phyloP scores from a whole-genome alignment of 2,113 vertebrate species.

The Seriola quinqueradiata region DNA sequence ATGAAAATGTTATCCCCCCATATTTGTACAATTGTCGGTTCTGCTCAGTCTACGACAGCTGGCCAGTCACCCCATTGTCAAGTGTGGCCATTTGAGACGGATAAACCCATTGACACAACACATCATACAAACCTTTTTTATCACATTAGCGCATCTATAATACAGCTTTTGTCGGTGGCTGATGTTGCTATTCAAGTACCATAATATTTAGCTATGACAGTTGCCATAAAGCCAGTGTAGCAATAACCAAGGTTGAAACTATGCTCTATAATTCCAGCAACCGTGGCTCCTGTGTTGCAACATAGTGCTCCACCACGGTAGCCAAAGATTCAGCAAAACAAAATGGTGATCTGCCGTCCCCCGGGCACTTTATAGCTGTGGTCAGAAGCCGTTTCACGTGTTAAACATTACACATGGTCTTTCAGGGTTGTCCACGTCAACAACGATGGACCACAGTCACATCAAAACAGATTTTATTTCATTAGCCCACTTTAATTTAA shows the following conservation, averaged over 20 bases:
- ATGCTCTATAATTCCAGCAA: neutral
- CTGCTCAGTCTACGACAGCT: neutral
- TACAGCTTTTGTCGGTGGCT: neutral
- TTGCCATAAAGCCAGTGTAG: neutral
- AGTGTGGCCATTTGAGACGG: neutral
- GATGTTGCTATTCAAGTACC: neutral
- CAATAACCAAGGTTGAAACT: neutral
- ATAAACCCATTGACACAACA: too few relatives aligned
- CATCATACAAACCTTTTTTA: neutral
- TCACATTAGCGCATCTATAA: neutral
- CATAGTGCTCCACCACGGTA: neutral
- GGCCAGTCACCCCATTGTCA: too few relatives aligned
- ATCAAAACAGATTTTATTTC: conserved; percentile 16
- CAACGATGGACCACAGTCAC: conserved; percentile 3
- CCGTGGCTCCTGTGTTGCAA: neutral
- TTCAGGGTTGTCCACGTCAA: neutral
- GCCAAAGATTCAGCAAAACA: neutral
- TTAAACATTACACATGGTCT: conserved; percentile 8
- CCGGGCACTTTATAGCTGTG: neutral
- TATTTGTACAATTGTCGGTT: neutral
- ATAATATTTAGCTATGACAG: neutral
- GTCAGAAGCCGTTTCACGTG: neutral
- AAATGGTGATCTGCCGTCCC: neutral
- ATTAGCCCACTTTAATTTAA: conserved; percentile 24
- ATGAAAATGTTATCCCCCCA: neutral